phyloP scores from a whole-genome alignment of 1,140 invertebrate species.

The Drosophila suzukii region DNA sequence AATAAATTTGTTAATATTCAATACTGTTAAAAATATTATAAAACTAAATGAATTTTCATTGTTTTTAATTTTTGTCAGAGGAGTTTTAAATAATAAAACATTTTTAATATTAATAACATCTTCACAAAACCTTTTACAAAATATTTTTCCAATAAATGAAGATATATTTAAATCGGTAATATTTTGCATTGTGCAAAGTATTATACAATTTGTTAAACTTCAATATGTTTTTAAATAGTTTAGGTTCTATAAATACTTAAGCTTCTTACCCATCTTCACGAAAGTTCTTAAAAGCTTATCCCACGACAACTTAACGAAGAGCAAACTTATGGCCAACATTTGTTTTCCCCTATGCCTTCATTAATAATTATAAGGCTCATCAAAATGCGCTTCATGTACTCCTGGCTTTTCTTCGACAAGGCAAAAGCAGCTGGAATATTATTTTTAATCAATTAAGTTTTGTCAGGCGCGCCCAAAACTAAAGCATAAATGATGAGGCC shows the following conservation, averaged over 20 bases:
- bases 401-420: constrained; percentile 18
- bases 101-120: no score
- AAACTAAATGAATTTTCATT: no score
- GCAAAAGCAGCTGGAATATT: constrained; percentile 50
- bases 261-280: not conserved
- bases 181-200: no score
- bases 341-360: constrained; percentile 16
- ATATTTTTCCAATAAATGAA: no score
- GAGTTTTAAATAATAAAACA: no score
- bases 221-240: no score
- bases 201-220: no score
- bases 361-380: constrained; percentile 58
- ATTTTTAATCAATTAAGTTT: constrained; percentile 80
- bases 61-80: no score
- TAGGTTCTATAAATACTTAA: not conserved
- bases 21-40: no score
- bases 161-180: no score
- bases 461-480: constrained; percentile 59
- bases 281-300: not conserved
- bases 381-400: constrained; percentile 46
- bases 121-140: no score
- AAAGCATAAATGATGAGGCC: constrained; percentile 74
- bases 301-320: not conserved
- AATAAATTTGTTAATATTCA: no score
- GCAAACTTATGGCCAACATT: constrained; percentile 5